Base-by-base conservation (phyloP, 2,888 invertebrate genomes). In the Belgica antarctica region DNA sequence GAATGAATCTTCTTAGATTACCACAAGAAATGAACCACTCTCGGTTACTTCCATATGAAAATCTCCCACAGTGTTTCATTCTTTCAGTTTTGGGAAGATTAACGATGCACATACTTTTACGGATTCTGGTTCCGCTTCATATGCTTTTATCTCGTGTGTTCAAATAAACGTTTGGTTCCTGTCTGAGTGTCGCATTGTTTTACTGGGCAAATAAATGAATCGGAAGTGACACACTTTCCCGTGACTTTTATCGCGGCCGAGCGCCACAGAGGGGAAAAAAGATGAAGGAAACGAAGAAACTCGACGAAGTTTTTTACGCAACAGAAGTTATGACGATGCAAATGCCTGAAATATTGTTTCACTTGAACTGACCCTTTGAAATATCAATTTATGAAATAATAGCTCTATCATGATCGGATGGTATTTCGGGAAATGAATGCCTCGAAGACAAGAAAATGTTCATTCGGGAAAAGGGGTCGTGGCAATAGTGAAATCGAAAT, bases 21-120 rank as follows among this genome's bases (percentile, higher is more conserved):
- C 59, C 52, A 52, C 52, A n/a, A 46, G 7, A 59, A 59, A 4
- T 59, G 59, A 68, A 31, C n/a, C n/a, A n/a, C n/a, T n/a, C n/a
- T n/a, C n/a, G n/a, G n/a, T n/a, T n/a, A n/a, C n/a, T n/a, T n/a
- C n/a, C n/a, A n/a, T n/a, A 68, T 68, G 57, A 68, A 57, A 68
- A 41, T 68, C 68, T 68, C 68, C 68, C 68, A 68, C 68, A 68
- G 68, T 57, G 68, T 31, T 68, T 52, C 57, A 57, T 68, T 68
- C 46, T 34, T 27, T 41, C 27, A 17, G 46, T 46, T 59, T 52
- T 52, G 17, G 41, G 15, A 57, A 68, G 68, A 68, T 57, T 68
- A 68, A 57, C 57, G 57, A 52, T 46, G 65, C 24, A 59, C 17
- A 52, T 7, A 52, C 17, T 52, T 52, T n/a, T 41, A 10, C 41